A percentile compares a stretch with the other conserved stretches of the same genome.
phyloP scores from a whole-genome alignment of 2,888 invertebrate species.

The Sialis lutaria region DNA sequence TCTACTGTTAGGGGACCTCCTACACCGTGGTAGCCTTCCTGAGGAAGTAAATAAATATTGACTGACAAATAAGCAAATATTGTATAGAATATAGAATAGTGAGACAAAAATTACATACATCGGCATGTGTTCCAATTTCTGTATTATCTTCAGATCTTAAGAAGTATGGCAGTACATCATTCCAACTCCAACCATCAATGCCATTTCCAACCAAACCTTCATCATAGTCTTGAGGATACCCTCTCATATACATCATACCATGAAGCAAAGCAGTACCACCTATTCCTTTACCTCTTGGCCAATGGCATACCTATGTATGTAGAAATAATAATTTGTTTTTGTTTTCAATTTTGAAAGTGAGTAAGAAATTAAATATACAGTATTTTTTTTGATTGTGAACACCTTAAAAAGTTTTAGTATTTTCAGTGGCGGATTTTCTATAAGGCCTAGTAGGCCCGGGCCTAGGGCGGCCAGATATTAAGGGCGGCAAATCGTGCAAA shows the following conservation, averaged over 20 bases:
- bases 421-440: no score
- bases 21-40: constrained; percentile 9
- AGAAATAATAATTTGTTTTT: no score
- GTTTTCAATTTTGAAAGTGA: no score
- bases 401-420: no score
- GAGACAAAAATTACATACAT: neutral
- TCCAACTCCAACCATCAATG: constrained; percentile 7
- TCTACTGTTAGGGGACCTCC: constrained; percentile 10
- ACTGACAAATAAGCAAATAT: neutral
- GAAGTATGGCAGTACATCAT: constrained; percentile 8
- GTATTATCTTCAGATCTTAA: constrained; percentile 8
- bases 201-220: constrained; percentile 1
- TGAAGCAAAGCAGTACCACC: constrained; percentile 7
- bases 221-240: constrained; percentile 6
- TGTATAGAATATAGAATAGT: neutral
- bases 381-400: no score
- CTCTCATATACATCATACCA: constrained; percentile 10
- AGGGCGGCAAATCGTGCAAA: no score
- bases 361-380: no score
- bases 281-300: constrained; percentile 8
- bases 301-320: neutral
- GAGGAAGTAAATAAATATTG: neutral
- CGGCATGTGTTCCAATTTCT: constrained; percentile 4
- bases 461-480: no score
- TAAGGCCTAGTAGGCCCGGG: no score